Evolutionary conservation across 1,140 invertebrate genomes (phyloP).

Genomic region (Achroia grisella): DNA sequence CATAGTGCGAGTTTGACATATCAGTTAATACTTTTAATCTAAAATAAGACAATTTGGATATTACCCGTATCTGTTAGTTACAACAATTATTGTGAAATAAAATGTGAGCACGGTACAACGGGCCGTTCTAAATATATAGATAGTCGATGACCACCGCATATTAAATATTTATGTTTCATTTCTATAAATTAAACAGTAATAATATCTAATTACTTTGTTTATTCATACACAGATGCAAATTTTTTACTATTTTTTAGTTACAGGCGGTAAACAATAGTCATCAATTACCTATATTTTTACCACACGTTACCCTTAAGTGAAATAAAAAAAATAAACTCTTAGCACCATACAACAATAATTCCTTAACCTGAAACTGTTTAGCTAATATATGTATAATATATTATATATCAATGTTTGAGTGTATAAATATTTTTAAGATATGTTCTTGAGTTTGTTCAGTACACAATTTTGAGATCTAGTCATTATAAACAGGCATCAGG

Average conservation of each 20-base stretch:
- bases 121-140: too few relatives aligned
- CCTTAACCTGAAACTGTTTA: conserved; percentile 6
- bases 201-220: too few relatives aligned
- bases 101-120: too few relatives aligned
- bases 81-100: conserved; percentile 2
- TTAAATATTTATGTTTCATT: too few relatives aligned
- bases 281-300: too few relatives aligned
- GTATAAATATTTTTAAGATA: conserved; percentile 4
- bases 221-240: too few relatives aligned
- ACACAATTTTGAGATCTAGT: conserved; percentile 1
- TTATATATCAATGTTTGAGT: conserved; percentile 8
- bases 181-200: too few relatives aligned
- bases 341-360: conserved; percentile 20
- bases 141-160: too few relatives aligned
- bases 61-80: conserved; percentile 20
- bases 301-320: neutral
- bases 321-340: conserved; percentile 11
- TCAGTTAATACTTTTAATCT: neutral
- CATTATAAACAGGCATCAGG: too few relatives aligned
- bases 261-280: too few relatives aligned
- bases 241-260: too few relatives aligned
- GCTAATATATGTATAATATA: neutral
- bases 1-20: too few relatives aligned
- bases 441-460: conserved; percentile 2
- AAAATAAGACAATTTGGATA: conserved; percentile 6